Evolutionary conservation across 2,113 vertebrate species (phyloP).

Genomic region (Strix uralensis): DNA sequence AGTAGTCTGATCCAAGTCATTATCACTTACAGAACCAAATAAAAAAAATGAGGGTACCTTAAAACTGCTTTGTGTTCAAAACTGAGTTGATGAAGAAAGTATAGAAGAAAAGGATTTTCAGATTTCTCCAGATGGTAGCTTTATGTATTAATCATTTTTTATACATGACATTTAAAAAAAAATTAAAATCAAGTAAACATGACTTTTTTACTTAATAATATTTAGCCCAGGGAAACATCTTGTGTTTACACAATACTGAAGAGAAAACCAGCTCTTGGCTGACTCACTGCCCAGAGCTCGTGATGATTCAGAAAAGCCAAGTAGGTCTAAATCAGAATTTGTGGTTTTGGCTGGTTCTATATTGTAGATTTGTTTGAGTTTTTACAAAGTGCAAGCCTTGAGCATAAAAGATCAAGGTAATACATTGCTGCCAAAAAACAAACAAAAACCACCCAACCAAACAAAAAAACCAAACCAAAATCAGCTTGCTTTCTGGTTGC

Average conservation of each 20-base stretch:
- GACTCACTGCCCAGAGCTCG: slow-evolving; percentile 38
- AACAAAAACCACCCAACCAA: too few relatives aligned
- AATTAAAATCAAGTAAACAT: slow-evolving; percentile 18
- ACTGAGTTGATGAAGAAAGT: background rate
- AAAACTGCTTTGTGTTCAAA: background rate
- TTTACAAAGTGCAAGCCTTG: background rate
- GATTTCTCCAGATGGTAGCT: background rate
- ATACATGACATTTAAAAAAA: background rate
- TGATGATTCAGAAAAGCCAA: slow-evolving; percentile 56
- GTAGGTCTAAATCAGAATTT: slow-evolving; percentile 51
- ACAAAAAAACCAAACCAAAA: background rate
- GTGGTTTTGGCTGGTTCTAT: slow-evolving; percentile 29
- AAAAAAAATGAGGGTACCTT: background rate
- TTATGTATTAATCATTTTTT: background rate
- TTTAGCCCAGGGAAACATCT: slow-evolving; percentile 55
- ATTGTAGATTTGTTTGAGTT: background rate
- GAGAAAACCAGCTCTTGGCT: slow-evolving; percentile 43
- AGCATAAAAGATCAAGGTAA: background rate
- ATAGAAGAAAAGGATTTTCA: background rate
- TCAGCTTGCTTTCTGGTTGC: background rate
- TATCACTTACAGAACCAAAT: background rate
- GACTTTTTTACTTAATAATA: slow-evolving; percentile 44
- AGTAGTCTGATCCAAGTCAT: background rate
- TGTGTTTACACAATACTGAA: slow-evolving; percentile 54
- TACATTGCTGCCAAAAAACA: background rate